Base-by-base conservation (phyloP, 1,140 invertebrate genomes). In the Doryteuthis pealeii region DNA sequence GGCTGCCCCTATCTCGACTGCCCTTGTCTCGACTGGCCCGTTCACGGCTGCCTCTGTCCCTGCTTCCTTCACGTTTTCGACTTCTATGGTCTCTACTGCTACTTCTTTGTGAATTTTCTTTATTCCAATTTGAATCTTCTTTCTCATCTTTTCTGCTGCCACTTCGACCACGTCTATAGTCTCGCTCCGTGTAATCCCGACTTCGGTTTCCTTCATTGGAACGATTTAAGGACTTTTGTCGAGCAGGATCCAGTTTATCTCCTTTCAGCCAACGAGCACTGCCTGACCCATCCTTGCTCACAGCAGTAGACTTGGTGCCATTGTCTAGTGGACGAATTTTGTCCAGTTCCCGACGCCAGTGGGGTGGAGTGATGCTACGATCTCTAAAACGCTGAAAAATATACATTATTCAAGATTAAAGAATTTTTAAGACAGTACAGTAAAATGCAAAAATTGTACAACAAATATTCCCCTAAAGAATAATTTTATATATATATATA, bases 361-460 rank as follows among this genome's bases (percentile, higher is more conserved):
- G 81, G 31, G 81, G 81, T 14, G 83, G 81, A 2, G 83, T 84
- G 14, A 76, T 72, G 67, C 81, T 82, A 32, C 81, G 69, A 15
- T 77, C 78, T 12, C 80, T 75, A 72, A 79, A 82, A 40, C 81
- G 71, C 81, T 84, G 71, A 49, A 33, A 70, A 32, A 31, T 66
- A 68, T 68, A 68, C 8, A 66, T 22, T 26, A 66, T 66, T 66
- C n/a, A n/a, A n/a, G n/a, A n/a, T n/a, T n/a, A 54, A 54, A 54
- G n/a, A 54, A 54, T n/a, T n/a, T n/a, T n/a, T n/a, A n/a, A n/a
- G n/a, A n/a, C n/a, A n/a, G n/a, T n/a, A n/a, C n/a, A n/a, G n/a
- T n/a, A n/a, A n/a, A n/a, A n/a, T n/a, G n/a, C n/a, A n/a, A n/a
- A n/a, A n/a, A n/a, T n/a, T n/a, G n/a, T n/a, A n/a, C n/a, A n/a